Percentiles rank a stretch among this genome's conserved stretches.
Conservation (phyloP, 2,797 vertebrate genomes). For the Anomalospiza imberbis region DNA sequence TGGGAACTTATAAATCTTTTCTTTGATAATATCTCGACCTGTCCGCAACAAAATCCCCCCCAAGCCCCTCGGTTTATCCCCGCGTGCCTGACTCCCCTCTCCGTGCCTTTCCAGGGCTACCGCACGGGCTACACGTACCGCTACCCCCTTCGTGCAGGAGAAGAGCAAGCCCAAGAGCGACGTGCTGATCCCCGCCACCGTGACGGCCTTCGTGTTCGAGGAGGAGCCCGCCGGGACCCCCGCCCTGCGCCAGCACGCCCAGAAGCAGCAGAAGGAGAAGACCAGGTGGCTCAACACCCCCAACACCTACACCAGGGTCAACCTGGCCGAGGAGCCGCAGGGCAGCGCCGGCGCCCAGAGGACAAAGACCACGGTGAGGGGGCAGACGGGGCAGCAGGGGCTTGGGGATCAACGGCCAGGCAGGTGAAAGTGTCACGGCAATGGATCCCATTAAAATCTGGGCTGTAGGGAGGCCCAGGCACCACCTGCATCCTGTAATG, state of each 20-base stretch:
- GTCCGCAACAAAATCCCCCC: accelerated
- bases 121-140: conserved; percentile 94
- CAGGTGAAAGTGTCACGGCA: background rate
- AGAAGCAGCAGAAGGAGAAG: conserved; percentile 94
- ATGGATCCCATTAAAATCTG: accelerated
- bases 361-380: conserved; percentile 84
- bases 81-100: accelerated
- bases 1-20: background rate
- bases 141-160: conserved; percentile 92
- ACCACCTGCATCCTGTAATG: accelerated
- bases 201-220: conserved; percentile 88
- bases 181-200: conserved; percentile 91
- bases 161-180: conserved; percentile 88
- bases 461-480: accelerated
- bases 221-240: conserved; percentile 82
- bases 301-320: conserved; percentile 92
- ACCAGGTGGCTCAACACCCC: conserved; percentile 97
- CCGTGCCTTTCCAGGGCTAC: conserved; percentile 72
- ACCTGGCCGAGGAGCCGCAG: conserved; percentile 79
- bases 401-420: background rate
- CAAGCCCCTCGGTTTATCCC: accelerated
- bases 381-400: accelerated
- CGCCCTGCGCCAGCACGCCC: conserved; percentile 82
- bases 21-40: too few species aligned
- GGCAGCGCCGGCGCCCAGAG: conserved; percentile 74